phyloP scores from a whole-genome alignment of 2,113 vertebrate genomes.

The Boleophthalmus pectinirostris region DNA sequence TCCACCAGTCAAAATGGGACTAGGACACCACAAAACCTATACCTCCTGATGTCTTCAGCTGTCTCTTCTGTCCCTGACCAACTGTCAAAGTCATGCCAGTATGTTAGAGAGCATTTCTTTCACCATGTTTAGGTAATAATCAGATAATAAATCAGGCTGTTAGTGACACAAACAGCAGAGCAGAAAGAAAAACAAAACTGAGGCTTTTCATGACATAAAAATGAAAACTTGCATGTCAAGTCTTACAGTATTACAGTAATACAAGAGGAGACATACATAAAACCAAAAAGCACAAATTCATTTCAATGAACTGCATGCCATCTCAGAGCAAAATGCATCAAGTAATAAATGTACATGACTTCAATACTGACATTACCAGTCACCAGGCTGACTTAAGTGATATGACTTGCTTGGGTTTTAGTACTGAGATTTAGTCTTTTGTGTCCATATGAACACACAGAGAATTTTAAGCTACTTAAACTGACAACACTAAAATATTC shows the following conservation, averaged over 20 bases:
- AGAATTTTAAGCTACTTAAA: background rate
- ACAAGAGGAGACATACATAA: background rate
- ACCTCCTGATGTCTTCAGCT: constrained; percentile 68
- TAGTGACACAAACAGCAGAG: background rate
- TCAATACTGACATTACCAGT: background rate
- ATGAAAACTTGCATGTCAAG: background rate
- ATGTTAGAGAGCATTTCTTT: constrained; percentile 40
- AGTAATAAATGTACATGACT: constrained; percentile 4
- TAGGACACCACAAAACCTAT: constrained; percentile 29
- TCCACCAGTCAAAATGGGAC: constrained; percentile 24
- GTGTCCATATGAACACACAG: background rate
- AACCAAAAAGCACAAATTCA: background rate
- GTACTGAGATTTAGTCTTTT: background rate
- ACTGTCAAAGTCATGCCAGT: constrained; percentile 67
- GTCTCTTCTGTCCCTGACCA: constrained; percentile 65
- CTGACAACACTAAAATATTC: background rate
- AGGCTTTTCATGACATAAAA: background rate
- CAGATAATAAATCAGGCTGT: background rate
- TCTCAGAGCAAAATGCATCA: background rate
- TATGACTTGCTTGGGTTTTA: background rate
- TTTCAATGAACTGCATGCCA: background rate
- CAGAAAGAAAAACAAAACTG: background rate
- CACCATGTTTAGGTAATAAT: background rate
- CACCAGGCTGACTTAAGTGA: background rate
- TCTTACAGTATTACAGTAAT: background rate